Base-by-base conservation (phyloP, 2,888 invertebrate genomes). In the Epicampocera succincta region DNA sequence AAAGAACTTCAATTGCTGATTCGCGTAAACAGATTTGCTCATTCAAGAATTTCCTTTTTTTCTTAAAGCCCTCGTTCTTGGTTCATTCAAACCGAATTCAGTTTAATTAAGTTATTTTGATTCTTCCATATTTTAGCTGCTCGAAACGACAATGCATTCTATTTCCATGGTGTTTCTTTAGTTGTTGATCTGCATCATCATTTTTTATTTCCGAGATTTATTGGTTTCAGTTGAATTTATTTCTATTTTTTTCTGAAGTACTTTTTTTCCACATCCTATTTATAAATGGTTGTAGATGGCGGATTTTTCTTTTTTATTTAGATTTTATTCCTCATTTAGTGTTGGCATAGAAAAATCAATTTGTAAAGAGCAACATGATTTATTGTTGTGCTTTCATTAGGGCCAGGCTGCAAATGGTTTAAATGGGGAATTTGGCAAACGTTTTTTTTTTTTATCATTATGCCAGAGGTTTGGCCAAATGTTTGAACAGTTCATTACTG, bases 331-430 rank as follows among this genome's bases (percentile, higher is more conserved):
- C 29, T 48, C 29, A 29, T 68, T 54, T 58, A 44, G 38, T 50
- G 11, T 19, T 25, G 48, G 48, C 61, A 40, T 19, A 69, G 69
- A 40, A 77, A 81, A 77, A 82, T 82, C 69, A 82, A 82, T 78
- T 74, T 82, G 60, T 74, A 74, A 74, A 66, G 58, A 69, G 52
- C 73, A 6, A 33, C 33, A 81, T 77, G 77, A 81, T 81, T 81
- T 81, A 69, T 74, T 81, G 69, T 74, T 81, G 69, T 61, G 66
- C 68, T 75, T 79, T 75, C 65, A 71, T 80, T 80, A 80, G 52
- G 52, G 52, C 2, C 33, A 33, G 19, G 25, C 25, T 25, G 33
- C 1, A 33, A 33, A 33, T 33, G 8, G 8, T 33, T 33, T 33
- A 33, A 33, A 8, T 33, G 33, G 8, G 8, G 33, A 33, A 33